Conservation (phyloP, 2,888 invertebrate species). For the Tortricodes alternella region DNA sequence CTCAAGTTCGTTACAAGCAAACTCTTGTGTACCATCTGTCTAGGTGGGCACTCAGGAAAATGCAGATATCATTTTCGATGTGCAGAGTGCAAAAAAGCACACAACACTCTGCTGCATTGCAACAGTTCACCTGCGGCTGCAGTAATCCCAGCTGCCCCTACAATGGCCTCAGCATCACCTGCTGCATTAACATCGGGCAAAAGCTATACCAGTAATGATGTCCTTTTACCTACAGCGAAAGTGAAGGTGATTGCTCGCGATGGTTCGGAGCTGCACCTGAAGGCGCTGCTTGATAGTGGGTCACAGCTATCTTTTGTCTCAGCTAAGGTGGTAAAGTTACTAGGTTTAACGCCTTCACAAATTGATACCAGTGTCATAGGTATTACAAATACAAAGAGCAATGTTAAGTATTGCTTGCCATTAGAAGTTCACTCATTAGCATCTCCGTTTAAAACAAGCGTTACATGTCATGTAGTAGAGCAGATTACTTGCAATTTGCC, state of each 20-base stretch:
- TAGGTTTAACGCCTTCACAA: constrained; percentile 12
- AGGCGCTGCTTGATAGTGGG: constrained; percentile 28
- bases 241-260: constrained; percentile 17
- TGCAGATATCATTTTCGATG: constrained; percentile 30
- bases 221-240: constrained; percentile 27
- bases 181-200: not conserved
- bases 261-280: constrained; percentile 22
- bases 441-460: not conserved
- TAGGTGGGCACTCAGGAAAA: constrained; percentile 22
- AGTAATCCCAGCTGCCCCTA: not conserved
- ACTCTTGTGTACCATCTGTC: constrained; percentile 13
- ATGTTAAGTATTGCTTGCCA: constrained; percentile 19
- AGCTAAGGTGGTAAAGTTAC: not conserved
- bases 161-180: not conserved
- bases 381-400: not conserved
- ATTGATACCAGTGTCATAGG: not conserved
- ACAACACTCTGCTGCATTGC: constrained; percentile 29
- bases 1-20: constrained; percentile 7
- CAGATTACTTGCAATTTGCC: constrained; percentile 33
- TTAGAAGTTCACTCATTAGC: constrained; percentile 28
- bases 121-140: not conserved
- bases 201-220: not conserved
- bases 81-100: constrained; percentile 24
- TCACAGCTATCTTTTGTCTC: constrained; percentile 28
- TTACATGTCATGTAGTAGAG: constrained; percentile 31